phyloP scores from a whole-genome alignment of 2,113 vertebrate species.

The Solea senegalensis region DNA sequence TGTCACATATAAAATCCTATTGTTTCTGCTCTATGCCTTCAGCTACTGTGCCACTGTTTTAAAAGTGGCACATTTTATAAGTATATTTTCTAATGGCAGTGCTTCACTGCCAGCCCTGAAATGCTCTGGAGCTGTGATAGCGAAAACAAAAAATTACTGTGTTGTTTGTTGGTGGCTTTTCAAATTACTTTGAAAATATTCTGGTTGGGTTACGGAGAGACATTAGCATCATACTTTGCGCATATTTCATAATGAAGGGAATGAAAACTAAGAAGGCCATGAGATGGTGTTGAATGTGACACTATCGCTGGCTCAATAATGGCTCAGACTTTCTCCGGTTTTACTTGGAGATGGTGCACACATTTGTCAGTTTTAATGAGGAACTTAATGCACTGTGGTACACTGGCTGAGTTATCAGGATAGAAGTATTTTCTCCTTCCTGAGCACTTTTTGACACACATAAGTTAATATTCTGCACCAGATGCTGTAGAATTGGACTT shows the following conservation, averaged over 20 bases:
- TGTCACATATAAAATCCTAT: constrained; percentile 62
- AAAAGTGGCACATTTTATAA: constrained; percentile 66
- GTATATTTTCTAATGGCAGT: constrained; percentile 42
- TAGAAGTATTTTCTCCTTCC: constrained; percentile 14
- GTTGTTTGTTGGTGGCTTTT: constrained; percentile 28
- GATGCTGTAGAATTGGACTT: constrained; percentile 10
- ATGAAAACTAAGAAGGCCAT: neutral
- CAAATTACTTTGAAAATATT: constrained; percentile 27
- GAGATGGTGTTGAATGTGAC: constrained; percentile 16
- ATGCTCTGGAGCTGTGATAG: constrained; percentile 45
- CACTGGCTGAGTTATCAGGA: constrained; percentile 24
- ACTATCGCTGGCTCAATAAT: constrained; percentile 11
- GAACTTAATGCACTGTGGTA: neutral
- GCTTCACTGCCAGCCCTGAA: constrained; percentile 63
- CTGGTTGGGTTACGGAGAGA: constrained; percentile 5
- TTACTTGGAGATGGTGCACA: constrained; percentile 5
- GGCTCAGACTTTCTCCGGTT: constrained; percentile 31
- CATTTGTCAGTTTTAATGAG: constrained; percentile 25
- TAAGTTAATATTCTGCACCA: constrained; percentile 18
- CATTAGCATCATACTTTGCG: neutral
- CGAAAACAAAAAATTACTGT: constrained; percentile 17
- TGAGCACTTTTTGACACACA: constrained; percentile 41
- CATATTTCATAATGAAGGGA: constrained; percentile 22
- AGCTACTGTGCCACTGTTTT: constrained; percentile 66
- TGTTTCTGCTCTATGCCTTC: constrained; percentile 69